Conservation (phyloP, 2,113 vertebrate species). For the Pangasianodon hypophthalmus region DNA sequence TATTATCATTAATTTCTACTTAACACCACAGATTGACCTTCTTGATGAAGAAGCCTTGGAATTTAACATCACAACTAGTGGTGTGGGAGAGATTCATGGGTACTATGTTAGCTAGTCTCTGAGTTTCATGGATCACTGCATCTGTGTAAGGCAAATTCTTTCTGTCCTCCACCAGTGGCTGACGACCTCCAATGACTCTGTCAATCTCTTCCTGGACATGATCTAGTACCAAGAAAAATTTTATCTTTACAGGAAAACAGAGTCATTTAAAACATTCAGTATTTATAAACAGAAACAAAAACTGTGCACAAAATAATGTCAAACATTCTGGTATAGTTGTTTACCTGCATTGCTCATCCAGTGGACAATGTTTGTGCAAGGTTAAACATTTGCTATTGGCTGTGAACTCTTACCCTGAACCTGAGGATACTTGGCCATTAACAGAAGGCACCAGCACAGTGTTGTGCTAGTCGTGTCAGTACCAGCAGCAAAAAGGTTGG, state of each 20-base stretch:
- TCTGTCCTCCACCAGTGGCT: slow-evolving; percentile 58
- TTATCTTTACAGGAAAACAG: neutral
- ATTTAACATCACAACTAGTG: slow-evolving; percentile 39
- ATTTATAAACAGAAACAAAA: neutral
- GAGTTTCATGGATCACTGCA: slow-evolving; percentile 73
- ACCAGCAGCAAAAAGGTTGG: slow-evolving; percentile 66
- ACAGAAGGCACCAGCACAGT: slow-evolving; percentile 65
- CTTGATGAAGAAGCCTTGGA: slow-evolving; percentile 46
- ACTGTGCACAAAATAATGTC: neutral
- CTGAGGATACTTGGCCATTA: slow-evolving; percentile 70
- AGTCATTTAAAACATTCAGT: neutral
- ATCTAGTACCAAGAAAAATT: slow-evolving; percentile 47
- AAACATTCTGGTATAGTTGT: neutral
- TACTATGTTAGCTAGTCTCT: slow-evolving; percentile 65
- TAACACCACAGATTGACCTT: slow-evolving; percentile 21
- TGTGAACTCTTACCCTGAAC: slow-evolving; percentile 66
- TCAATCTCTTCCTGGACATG: slow-evolving; percentile 68
- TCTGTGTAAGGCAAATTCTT: slow-evolving; percentile 67
- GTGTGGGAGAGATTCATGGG: slow-evolving; percentile 49
- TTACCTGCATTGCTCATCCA: too few relatives aligned
- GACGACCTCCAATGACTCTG: slow-evolving; percentile 58
- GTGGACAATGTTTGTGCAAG: neutral
- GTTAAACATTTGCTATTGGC: neutral
- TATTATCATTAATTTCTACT: neutral
- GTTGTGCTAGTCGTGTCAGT: slow-evolving; percentile 64